These are phyloP conservation scores for Sycophaga agraensis DNA, from an alignment of 1,140 invertebrate species.

Conservation along the genomic window DNA sequence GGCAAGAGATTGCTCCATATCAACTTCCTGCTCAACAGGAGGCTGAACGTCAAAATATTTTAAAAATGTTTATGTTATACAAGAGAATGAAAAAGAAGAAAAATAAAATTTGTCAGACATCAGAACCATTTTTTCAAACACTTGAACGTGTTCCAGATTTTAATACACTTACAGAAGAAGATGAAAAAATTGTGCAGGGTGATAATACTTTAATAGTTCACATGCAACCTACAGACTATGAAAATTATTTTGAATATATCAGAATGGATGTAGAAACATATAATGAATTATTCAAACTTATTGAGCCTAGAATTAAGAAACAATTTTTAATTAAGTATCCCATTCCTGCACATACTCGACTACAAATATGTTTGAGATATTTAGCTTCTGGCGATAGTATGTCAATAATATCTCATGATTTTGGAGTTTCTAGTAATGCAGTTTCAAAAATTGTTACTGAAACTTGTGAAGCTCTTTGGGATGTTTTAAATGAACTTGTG, in stretches of 20 bases:
- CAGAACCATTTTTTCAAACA: not conserved
- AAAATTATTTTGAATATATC: constrained; percentile 7
- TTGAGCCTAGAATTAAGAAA: constrained; percentile 5
- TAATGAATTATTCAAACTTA: constrained; percentile 10
- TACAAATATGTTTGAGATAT: constrained; percentile 9
- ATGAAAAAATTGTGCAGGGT: not conserved
- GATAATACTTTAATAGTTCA: not conserved
- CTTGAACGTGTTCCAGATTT: not conserved
- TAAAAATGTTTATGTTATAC: not conserved
- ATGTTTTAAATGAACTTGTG: constrained; percentile 2
- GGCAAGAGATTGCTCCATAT: not conserved
- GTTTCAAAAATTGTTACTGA: constrained; percentile 9
- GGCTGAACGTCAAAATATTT: not conserved
- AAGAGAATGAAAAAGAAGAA: constrained; percentile 1
- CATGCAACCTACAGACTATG: not conserved
- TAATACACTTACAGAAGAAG: not conserved
- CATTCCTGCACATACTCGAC: not conserved
- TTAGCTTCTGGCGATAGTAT: constrained; percentile 11
- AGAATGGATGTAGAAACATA: constrained; percentile 8
- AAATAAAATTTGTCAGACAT: not conserved
- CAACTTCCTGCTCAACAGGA: constrained; percentile 6
- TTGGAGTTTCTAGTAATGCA: not conserved
- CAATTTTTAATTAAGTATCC: constrained; percentile 5
- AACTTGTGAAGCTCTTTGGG: constrained; percentile 1
- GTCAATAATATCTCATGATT: not conserved